Percentiles rank a stretch among this genome's conserved stretches.
Evolutionary conservation across 2,797 vertebrate species (phyloP).

Genomic region (Anguilla megastoma): DNA sequence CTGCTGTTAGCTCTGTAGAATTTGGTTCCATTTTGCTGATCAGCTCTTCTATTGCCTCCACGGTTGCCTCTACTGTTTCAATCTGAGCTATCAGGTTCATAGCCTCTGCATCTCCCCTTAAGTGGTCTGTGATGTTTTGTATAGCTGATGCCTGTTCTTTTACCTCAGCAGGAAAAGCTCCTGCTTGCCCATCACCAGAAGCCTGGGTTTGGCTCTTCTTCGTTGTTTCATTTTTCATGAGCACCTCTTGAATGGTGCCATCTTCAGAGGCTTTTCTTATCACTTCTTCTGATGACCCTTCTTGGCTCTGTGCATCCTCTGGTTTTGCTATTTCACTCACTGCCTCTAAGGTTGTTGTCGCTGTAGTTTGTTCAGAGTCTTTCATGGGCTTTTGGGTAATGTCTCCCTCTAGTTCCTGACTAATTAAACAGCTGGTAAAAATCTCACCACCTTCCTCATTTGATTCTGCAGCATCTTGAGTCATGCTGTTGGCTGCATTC

Average conservation of each 20-base stretch:
- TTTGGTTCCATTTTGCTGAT: background rate
- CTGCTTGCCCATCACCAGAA: background rate
- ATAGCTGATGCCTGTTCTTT: background rate
- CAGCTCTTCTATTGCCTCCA: background rate
- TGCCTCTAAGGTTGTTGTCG: background rate
- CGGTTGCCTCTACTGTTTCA: constrained; percentile 25
- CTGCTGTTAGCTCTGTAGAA: constrained; percentile 2
- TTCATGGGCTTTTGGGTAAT: constrained; percentile 5
- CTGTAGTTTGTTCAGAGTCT: constrained; percentile 8
- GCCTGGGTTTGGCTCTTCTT: background rate
- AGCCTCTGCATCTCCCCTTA: background rate
- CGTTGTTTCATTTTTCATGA: background rate
- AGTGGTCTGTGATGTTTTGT: background rate
- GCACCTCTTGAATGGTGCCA: background rate
- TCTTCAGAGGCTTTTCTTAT: background rate
- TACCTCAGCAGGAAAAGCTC: background rate
- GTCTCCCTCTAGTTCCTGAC: background rate
- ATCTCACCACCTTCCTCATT: background rate
- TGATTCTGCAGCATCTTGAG: background rate
- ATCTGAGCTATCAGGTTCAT: background rate
- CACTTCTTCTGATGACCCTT: background rate
- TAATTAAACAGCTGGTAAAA: background rate
- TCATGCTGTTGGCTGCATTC: background rate
- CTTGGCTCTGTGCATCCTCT: background rate
- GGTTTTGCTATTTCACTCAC: background rate